Percentiles rank a stretch among this genome's conserved stretches.
These are phyloP conservation scores for Lutjanus erythropterus DNA, from an alignment of 2,113 vertebrate species.

Conservation along the genomic window DNA sequence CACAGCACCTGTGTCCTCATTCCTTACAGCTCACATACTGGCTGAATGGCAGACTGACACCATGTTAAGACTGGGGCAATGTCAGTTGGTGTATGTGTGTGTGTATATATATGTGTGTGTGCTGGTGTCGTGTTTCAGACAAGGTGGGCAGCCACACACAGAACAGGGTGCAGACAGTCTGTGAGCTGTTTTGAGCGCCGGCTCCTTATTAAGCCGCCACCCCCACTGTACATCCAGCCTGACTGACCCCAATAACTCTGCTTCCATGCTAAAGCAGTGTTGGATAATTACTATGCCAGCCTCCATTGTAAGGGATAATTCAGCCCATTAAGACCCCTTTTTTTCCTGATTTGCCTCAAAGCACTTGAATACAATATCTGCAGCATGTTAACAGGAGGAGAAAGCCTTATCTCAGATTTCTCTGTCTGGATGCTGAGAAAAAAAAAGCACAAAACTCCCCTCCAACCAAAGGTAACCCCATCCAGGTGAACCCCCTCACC, in stretches of 20 bases:
- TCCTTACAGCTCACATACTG: slow-evolving; percentile 63
- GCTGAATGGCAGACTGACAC: slow-evolving; percentile 68
- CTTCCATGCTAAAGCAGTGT: slow-evolving; percentile 25
- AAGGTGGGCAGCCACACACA: slow-evolving; percentile 71
- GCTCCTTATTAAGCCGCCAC: slow-evolving; percentile 68
- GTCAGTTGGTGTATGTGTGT: slow-evolving; percentile 41
- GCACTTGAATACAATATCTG: slow-evolving; percentile 32
- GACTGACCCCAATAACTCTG: slow-evolving; percentile 68
- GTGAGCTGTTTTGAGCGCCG: slow-evolving; percentile 57
- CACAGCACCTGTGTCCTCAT: slow-evolving; percentile 79
- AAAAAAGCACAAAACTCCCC: slow-evolving; percentile 37
- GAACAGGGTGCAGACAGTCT: slow-evolving; percentile 46
- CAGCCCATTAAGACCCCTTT: slow-evolving; percentile 19
- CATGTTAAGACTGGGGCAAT: slow-evolving; percentile 56
- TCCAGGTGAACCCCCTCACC: slow-evolving; percentile 67
- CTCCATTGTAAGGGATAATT: slow-evolving; percentile 39
- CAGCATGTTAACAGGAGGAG: slow-evolving; percentile 31
- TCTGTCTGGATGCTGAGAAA: slow-evolving; percentile 18
- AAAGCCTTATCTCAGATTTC: slow-evolving; percentile 49
- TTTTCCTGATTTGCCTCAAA: slow-evolving; percentile 37
- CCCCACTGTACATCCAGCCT: slow-evolving; percentile 40
- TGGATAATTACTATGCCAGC: slow-evolving; percentile 49
- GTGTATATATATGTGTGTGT: slow-evolving; percentile 8
- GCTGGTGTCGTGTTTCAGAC: slow-evolving; percentile 69
- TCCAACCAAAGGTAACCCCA: slow-evolving; percentile 62